Conservation (phyloP, 1,140 invertebrate genomes). For the Argopecten irradians region DNA sequence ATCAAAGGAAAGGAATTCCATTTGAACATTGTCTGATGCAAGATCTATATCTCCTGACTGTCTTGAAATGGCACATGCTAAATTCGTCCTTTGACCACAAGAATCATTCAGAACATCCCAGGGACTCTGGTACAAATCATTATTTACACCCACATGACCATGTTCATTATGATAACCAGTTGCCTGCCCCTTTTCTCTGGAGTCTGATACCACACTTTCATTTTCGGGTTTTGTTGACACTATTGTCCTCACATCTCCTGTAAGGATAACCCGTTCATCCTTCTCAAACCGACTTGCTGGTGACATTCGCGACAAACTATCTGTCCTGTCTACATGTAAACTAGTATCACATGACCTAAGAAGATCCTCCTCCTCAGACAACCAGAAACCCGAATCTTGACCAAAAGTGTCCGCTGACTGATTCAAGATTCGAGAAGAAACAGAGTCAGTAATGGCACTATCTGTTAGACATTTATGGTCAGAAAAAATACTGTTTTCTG, state of each 20-base stretch:
- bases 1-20: not conserved
- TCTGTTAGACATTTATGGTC: not conserved
- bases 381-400: constrained; percentile 15
- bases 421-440: not conserved
- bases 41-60: not conserved
- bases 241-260: constrained; percentile 8
- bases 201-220: not conserved
- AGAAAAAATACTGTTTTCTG: constrained; percentile 10
- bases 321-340: not conserved
- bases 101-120: not conserved
- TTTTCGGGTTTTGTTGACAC: not conserved
- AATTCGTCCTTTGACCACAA: not conserved
- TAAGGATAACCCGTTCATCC: not conserved
- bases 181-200: not conserved
- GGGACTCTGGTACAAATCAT: not conserved
- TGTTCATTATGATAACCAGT: not conserved
- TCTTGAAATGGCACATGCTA: not conserved
- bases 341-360: not conserved
- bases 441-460: not conserved
- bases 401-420: not conserved
- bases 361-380: not conserved
- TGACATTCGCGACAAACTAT: not conserved
- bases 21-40: not conserved
- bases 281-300: not conserved
- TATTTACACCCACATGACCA: not conserved